Evolutionary conservation across 53 echinoderm and acorn worm species (phyloP).

Genomic region (Actinopyga echinites): DNA sequence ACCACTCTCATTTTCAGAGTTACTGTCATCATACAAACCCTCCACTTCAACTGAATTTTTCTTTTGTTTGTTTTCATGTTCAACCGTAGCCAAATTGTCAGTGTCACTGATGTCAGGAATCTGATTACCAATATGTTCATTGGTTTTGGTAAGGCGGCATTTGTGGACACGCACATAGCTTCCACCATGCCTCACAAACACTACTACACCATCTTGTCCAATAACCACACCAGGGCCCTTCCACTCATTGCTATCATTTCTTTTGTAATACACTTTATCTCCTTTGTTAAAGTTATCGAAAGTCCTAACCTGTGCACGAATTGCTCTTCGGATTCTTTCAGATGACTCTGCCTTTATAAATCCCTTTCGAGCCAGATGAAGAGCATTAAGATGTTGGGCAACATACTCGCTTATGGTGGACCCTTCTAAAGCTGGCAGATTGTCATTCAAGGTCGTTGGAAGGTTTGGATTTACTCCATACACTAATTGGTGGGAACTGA

Average conservation of each 20-base stretch:
- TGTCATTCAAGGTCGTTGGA: not conserved
- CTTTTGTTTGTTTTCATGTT: not conserved
- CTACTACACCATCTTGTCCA: not conserved
- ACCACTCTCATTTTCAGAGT: not conserved
- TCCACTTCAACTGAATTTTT: not conserved
- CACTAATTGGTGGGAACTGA: not conserved
- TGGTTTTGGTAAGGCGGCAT: not conserved
- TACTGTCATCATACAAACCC: not conserved
- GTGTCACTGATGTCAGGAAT: no score
- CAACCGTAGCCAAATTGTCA: not conserved
- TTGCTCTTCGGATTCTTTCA: not conserved
- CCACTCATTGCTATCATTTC: constrained; percentile 1
- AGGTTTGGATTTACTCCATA: not conserved
- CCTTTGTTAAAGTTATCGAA: not conserved
- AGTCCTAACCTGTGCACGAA: not conserved
- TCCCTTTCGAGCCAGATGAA: not conserved
- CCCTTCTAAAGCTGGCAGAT: not conserved
- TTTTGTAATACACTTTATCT: not conserved
- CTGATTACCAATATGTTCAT: not conserved
- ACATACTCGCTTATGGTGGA: not conserved
- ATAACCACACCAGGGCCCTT: constrained; percentile 25
- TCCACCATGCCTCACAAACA: not conserved
- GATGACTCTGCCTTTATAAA: not conserved
- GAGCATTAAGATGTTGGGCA: not conserved
- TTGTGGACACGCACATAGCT: not conserved